Evolutionary conservation across 2,888 invertebrate genomes (phyloP), one percentile per base, ranked within the genome.

Genomic region (Agonopterix arenella): DNA sequence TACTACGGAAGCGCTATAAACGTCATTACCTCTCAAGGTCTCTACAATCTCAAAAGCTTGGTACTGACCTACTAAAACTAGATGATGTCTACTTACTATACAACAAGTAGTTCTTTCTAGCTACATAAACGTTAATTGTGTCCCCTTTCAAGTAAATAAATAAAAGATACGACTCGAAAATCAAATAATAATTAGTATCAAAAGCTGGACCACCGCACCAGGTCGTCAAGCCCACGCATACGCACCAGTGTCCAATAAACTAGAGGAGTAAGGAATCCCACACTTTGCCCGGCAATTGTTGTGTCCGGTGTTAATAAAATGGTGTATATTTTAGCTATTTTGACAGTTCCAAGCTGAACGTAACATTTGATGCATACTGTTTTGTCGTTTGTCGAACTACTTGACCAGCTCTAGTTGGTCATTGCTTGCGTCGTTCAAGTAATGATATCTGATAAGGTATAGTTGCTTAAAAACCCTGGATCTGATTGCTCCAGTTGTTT

Each of bases 271-370:
- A 80, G 81, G 83, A 84, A 83, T 85, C 82, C 83, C 83, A 88
- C 85, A 84, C 81, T 80, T 76, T 73, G 75, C 73, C 70, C 74
- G 67, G 73, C 84, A 79, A 84, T 84, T 83, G 84, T 84, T 78
- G 76, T 72, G 79, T 77, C 78, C 76, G 69, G 80, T 77, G 82
- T 83, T 86, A 85, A 84, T 86, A 85, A 85, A 88, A 86, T 80
- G 83, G 70, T 73, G 64, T 80, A 86, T 86, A 89, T 84, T 84
- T 86, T 81, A 88, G 75, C 79, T 82, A 86, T 86, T 86, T 86
- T 88, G 88, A 88, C 88, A 86, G 84, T 82, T 82, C 70, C 61
- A 72, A 82, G 80, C 82, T 80, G 80, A 84, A 83, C 65, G 76
- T 81, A 81, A 76, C 70, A 61, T 54, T 46, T 49, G 50, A 53